Evolutionary conservation across 1,140 invertebrate genomes (phyloP).

Genomic region (Lucilia sericata): DNA sequence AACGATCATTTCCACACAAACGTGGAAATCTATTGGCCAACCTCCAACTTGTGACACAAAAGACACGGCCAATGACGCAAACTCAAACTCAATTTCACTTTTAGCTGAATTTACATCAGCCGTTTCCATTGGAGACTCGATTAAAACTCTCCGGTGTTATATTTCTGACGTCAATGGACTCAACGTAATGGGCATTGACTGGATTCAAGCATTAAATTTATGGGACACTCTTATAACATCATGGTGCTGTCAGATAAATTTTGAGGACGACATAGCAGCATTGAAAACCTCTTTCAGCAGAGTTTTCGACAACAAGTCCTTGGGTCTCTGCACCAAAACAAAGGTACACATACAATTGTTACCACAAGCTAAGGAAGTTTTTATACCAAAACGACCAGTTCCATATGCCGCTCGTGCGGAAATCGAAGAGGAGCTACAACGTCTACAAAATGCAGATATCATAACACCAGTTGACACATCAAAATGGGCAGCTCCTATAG

Average conservation of each 20-base stretch:
- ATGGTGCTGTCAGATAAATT: not conserved
- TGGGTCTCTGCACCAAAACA: no score
- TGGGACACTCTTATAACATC: not conserved
- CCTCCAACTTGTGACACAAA: not conserved
- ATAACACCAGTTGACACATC: slow-evolving; percentile 12
- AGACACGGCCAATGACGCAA: not conserved
- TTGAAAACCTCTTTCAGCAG: not conserved
- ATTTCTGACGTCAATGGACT: not conserved
- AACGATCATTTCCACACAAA: not conserved
- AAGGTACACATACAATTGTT: no score
- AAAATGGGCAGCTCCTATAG: slow-evolving; percentile 5
- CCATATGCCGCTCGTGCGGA: no score
- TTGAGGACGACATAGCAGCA: not conserved
- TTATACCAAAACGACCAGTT: no score
- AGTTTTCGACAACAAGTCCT: not conserved
- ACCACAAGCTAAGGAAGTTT: no score
- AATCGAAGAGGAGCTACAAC: no score
- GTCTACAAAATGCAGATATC: not conserved
- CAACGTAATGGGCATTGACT: slow-evolving; percentile 15
- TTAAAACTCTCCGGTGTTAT: no score
- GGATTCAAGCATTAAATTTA: not conserved
- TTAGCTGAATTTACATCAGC: no score
- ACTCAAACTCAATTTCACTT: no score
- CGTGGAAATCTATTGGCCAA: not conserved
- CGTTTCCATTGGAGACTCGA: no score